These are phyloP conservation scores for Gymnoscelis rufifasciata DNA, from an alignment of 2,888 invertebrate genomes.

Conservation along the genomic window DNA sequence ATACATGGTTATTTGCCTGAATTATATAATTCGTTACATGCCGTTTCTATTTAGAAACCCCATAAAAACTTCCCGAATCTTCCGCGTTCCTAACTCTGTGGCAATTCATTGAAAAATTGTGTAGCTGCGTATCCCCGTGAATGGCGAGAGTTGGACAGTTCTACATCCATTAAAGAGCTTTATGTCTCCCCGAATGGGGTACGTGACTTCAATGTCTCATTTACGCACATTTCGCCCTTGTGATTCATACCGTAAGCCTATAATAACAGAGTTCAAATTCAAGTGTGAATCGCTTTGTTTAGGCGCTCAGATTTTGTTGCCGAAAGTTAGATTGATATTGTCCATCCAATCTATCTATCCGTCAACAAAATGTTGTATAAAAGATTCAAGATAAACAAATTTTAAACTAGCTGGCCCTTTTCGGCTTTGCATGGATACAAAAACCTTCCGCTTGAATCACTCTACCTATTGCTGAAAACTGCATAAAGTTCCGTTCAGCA, in stretches of 20 bases:
- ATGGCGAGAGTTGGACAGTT: slow-evolving; percentile 66
- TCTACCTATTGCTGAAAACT: no score
- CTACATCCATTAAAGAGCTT: slow-evolving; percentile 61
- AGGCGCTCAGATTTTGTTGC: neutral
- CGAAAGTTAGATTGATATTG: no score
- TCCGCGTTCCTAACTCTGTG: slow-evolving; percentile 16
- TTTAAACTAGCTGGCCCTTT: no score
- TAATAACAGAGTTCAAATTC: slow-evolving; percentile 19
- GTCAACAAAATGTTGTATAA: no score
- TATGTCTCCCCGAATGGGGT: slow-evolving; percentile 59
- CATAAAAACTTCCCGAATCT: slow-evolving; percentile 2
- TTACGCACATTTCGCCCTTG: slow-evolving; percentile 37
- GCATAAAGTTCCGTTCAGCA: no score
- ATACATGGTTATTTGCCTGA: no score
- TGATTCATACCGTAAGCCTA: slow-evolving; percentile 17
- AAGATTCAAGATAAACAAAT: no score
- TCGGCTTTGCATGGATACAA: no score
- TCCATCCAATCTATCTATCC: no score
- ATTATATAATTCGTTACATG: neutral
- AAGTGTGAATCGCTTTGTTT: slow-evolving; percentile 1
- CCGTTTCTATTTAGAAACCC: neutral
- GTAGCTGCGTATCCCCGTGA: slow-evolving; percentile 32
- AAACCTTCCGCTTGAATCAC: no score
- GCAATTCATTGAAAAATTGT: slow-evolving; percentile 32
- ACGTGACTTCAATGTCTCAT: slow-evolving; percentile 63